phyloP scores from a whole-genome alignment of 64 coral and sea anemone species.

The Dendrophyllia cribrosa region DNA sequence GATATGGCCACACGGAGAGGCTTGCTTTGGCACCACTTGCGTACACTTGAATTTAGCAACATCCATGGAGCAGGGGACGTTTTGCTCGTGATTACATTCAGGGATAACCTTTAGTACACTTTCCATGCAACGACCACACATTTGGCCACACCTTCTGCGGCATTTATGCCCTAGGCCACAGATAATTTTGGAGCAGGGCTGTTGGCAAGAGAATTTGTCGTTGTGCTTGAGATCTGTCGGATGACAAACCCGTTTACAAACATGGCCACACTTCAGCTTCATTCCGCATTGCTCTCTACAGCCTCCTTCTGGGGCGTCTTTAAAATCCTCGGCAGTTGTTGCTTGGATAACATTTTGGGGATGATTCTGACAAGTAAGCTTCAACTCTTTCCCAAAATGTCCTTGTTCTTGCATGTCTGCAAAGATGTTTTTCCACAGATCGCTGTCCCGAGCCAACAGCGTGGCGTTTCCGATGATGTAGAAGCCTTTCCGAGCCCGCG shows the following conservation, averaged over 20 bases:
- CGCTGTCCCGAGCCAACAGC: constrained; percentile 33
- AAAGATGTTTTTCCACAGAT: constrained; percentile 74
- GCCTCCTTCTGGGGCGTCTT: constrained; percentile 61
- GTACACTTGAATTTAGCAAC: constrained; percentile 6
- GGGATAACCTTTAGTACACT: constrained; percentile 44
- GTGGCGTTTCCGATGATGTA: constrained; percentile 14
- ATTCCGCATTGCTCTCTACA: constrained; percentile 37
- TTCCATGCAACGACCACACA: constrained; percentile 53
- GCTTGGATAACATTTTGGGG: constrained; percentile 33
- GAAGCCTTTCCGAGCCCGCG: constrained; percentile 30
- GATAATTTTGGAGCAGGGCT: constrained; percentile 46
- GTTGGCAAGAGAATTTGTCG: constrained; percentile 50
- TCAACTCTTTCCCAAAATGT: constrained; percentile 34
- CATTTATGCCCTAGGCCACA: constrained; percentile 63
- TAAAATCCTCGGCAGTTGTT: constrained; percentile 48
- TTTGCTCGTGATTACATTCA: constrained; percentile 43
- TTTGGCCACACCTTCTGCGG: constrained; percentile 10
- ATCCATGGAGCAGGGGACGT: constrained; percentile 59
- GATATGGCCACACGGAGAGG: constrained; percentile 66
- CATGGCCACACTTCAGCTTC: constrained; percentile 62
- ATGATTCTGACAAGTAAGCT: constrained; percentile 68
- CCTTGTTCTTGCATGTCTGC: constrained; percentile 55
- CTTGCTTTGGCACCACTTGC: constrained; percentile 29
- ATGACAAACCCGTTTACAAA: constrained; percentile 63
- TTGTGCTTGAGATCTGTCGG: constrained; percentile 52